A percentile compares a stretch with the other conserved stretches of the same genome.
Conservation (phyloP, 53 echinoderm and acorn worm species). For the Arbacia lixula region DNA sequence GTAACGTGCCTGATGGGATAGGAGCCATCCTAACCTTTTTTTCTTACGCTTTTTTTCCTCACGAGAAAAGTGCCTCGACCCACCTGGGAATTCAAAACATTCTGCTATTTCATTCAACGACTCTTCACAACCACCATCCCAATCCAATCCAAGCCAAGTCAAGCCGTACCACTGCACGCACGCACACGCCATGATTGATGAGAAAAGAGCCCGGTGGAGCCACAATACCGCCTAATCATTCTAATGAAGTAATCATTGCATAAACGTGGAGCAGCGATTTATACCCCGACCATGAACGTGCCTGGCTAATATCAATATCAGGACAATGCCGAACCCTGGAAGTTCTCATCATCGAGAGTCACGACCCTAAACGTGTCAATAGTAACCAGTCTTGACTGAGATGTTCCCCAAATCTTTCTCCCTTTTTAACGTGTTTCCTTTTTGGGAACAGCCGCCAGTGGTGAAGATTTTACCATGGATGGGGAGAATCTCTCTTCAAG, state of each 20-base stretch:
- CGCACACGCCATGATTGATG: constrained; percentile 32
- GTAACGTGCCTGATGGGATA: no score
- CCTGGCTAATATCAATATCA: neutral
- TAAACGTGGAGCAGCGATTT: constrained; percentile 13
- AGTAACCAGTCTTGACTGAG: constrained; percentile 18
- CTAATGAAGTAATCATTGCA: constrained; percentile 19
- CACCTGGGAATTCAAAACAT: constrained; percentile 42
- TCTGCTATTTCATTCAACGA: constrained; percentile 34
- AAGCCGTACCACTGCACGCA: no score
- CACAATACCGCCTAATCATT: constrained; percentile 26
- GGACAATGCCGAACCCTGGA: neutral
- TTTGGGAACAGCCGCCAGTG: no score
- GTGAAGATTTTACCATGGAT: no score
- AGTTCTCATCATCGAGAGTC: constrained; percentile 25
- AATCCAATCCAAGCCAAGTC: no score
- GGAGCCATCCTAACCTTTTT: no score
- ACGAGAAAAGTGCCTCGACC: neutral
- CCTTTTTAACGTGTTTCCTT: no score
- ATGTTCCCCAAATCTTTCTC: constrained; percentile 5
- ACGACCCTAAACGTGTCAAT: neutral
- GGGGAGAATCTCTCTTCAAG: no score
- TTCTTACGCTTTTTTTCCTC: no score
- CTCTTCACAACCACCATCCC: no score
- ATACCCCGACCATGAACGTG: constrained; percentile 11
- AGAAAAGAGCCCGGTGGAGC: constrained; percentile 36